These are phyloP conservation scores for Julus scanicus DNA, from an alignment of 2,888 invertebrate species.

Conservation along the genomic window DNA sequence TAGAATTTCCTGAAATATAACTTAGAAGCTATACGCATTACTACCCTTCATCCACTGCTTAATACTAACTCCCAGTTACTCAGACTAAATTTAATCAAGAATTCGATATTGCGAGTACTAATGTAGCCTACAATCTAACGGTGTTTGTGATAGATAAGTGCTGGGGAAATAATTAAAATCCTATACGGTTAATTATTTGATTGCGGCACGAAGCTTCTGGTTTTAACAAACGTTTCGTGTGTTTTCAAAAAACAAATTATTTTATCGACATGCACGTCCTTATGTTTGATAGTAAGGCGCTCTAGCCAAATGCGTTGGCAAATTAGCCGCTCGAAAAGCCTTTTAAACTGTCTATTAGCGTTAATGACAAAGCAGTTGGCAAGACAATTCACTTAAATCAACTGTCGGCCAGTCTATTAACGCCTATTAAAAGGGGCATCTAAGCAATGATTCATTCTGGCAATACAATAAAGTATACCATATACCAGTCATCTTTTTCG, in stretches of 20 bases:
- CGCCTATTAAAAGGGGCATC: constrained; percentile 43
- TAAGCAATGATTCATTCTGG: constrained; percentile 26
- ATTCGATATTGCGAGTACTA: not conserved
- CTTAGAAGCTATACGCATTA: too few relatives aligned
- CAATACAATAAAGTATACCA: not conserved
- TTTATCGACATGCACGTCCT: not conserved
- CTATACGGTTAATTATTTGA: constrained; percentile 17
- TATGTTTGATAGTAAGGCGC: not conserved
- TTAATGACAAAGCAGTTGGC: constrained; percentile 40
- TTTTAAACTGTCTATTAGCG: constrained; percentile 43
- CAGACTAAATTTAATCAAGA: too few relatives aligned
- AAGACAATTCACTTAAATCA: constrained; percentile 43
- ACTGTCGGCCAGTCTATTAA: constrained; percentile 28
- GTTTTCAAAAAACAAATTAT: not conserved
- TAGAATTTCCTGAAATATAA: too few relatives aligned
- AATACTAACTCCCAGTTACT: too few relatives aligned
- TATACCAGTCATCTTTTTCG: too few relatives aligned
- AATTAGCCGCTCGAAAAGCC: constrained; percentile 26
- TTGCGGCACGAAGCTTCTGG: constrained; percentile 18
- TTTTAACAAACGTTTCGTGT: not conserved
- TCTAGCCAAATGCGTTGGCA: not conserved
- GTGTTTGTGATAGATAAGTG: not conserved
- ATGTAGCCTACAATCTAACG: not conserved
- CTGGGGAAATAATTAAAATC: not conserved
- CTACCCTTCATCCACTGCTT: too few relatives aligned